These are phyloP conservation scores for Anolis carolinensis DNA, from an alignment of 2,113 vertebrate genomes.

Conservation along the genomic window DNA sequence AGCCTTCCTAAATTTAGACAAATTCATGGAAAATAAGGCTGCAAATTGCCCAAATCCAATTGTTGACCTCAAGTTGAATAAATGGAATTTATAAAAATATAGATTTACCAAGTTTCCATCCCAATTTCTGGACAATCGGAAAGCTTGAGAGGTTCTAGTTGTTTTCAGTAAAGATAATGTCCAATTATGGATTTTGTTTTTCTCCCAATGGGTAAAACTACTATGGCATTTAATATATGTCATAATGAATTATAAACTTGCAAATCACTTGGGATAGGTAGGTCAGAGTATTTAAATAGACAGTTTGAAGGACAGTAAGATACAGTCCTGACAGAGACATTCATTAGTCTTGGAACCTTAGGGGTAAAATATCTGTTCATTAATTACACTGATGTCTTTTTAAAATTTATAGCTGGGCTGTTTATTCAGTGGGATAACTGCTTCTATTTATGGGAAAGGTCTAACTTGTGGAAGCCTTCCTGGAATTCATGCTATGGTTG, in stretches of 20 bases:
- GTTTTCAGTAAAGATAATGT: neutral
- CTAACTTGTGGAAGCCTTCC: slow-evolving; percentile 1
- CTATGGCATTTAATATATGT: no score
- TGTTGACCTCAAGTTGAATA: no score
- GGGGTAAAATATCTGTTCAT: neutral
- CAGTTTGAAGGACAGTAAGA: neutral
- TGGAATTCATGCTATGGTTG: slow-evolving; percentile 18
- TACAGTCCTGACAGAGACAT: neutral
- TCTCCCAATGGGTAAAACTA: neutral
- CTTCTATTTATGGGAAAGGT: slow-evolving; percentile 10
- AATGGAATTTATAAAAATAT: no score
- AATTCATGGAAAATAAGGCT: neutral
- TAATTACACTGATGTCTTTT: slow-evolving; percentile 19
- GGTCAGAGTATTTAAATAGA: neutral
- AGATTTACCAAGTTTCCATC: no score
- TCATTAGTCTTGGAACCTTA: neutral
- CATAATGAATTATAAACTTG: neutral
- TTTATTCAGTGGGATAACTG: slow-evolving; percentile 2
- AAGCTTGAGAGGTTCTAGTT: neutral
- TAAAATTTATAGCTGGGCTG: slow-evolving; percentile 13
- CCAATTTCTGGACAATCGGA: neutral
- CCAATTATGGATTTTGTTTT: neutral
- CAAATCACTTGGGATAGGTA: neutral
- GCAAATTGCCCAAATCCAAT: neutral
- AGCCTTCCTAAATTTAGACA: neutral